Evolutionary conservation across 1,140 invertebrate species (phyloP).

Genomic region (Drosophila nikananu): DNA sequence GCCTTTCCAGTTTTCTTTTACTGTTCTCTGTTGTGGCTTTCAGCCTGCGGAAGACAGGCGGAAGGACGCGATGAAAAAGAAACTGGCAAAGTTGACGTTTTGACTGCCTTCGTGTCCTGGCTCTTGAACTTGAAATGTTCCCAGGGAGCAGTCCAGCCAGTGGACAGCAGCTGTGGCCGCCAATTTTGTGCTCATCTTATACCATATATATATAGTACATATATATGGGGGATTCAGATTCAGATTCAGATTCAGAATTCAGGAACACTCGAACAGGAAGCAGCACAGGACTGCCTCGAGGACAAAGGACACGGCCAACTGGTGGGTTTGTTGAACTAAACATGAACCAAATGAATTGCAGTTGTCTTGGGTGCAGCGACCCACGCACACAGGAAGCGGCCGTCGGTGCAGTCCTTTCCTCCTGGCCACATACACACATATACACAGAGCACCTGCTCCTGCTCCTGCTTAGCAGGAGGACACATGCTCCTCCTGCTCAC

Average conservation of each 20-base stretch:
- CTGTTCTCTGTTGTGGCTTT: background rate
- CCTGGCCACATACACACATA: background rate
- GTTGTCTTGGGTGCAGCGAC: conserved; percentile 67
- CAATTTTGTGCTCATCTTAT: conserved; percentile 4
- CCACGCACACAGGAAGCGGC: conserved; percentile 59
- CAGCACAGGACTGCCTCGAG: background rate
- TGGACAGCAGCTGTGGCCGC: conserved; percentile 15
- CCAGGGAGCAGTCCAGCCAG: background rate
- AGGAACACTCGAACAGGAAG: conserved; percentile 3
- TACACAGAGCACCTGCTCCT: background rate
- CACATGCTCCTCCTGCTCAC: conserved; percentile 2
- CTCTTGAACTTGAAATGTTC: conserved; percentile 57
- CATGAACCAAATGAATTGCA: conserved; percentile 65
- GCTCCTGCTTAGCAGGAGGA: conserved; percentile 3
- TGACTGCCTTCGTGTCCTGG: conserved; percentile 28
- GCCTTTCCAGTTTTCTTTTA: background rate
- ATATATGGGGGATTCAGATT: background rate
- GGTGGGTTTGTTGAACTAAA: conserved; percentile 71
- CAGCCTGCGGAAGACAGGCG: conserved; percentile 16
- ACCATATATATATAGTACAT: background rate
- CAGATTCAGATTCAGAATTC: background rate
- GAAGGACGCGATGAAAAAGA: conserved; percentile 37
- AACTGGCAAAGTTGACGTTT: conserved; percentile 37
- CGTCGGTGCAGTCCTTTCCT: conserved; percentile 39
- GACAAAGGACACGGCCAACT: conserved; percentile 15